phyloP scores from a whole-genome alignment of 2,797 vertebrate genomes.

The Scyliorhinus canicula region DNA sequence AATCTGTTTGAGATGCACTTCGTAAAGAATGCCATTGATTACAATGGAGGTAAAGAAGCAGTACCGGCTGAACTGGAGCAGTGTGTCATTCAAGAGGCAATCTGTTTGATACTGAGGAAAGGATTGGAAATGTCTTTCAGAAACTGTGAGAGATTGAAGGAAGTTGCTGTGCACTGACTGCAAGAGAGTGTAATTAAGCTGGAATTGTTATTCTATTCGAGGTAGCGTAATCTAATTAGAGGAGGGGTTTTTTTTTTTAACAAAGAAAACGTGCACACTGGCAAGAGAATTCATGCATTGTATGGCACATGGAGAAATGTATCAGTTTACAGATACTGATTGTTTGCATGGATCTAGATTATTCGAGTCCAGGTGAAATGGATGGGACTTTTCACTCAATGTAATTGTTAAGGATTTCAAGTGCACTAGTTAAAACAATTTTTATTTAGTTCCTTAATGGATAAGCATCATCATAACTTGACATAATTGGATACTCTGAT shows the following conservation, averaged over 20 bases:
- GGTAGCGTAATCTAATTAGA: neutral
- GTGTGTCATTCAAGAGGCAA: neutral
- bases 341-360: neutral
- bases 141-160: neutral
- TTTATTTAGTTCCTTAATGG: neutral
- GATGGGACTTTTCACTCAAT: neutral
- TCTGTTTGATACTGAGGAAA: neutral
- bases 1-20: neutral
- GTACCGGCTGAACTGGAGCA: neutral
- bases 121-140: neutral
- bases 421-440: neutral
- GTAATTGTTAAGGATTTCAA: neutral
- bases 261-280: neutral
- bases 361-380: neutral
- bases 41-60: neutral
- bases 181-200: neutral
- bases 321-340: neutral
- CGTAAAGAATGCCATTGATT: neutral
- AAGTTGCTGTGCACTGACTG: neutral
- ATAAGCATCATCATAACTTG: neutral
- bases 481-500: neutral
- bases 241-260: neutral
- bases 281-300: neutral
- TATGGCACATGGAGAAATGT: neutral
- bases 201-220: neutral